These are phyloP conservation scores for Zaprionus kolodkinae DNA, from an alignment of 1,140 invertebrate species.

Conservation along the genomic window DNA sequence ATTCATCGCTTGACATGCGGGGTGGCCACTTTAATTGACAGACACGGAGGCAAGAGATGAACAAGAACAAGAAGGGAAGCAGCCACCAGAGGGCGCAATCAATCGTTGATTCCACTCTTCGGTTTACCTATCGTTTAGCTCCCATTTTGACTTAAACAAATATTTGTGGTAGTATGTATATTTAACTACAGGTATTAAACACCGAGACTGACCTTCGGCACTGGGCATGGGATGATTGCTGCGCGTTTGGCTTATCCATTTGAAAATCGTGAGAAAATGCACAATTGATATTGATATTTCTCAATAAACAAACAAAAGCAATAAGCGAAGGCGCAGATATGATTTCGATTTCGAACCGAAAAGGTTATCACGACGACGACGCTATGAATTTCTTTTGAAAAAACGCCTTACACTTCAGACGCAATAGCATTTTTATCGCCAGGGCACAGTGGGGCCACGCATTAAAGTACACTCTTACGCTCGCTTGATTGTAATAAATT, in stretches of 20 bases:
- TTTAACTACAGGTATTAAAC: not conserved
- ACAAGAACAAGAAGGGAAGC: not conserved
- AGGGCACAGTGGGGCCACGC: conserved; percentile 19
- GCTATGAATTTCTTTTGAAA: conserved; percentile 64
- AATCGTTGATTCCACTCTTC: not conserved
- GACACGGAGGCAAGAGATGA: conserved; percentile 32
- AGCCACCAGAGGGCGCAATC: not conserved
- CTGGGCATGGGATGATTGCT: not conserved
- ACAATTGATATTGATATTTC: conserved; percentile 77
- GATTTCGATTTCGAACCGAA: conserved; percentile 45
- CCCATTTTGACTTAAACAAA: too few species aligned
- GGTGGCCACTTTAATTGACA: conserved; percentile 74
- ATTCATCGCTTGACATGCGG: conserved; percentile 77
- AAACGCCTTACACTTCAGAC: conserved; percentile 30
- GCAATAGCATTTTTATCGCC: conserved; percentile 40
- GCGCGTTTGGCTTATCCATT: conserved; percentile 31
- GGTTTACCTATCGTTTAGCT: not conserved
- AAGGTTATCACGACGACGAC: conserved; percentile 64
- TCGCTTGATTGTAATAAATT: not conserved
- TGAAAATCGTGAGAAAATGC: conserved; percentile 74
- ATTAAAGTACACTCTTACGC: not conserved
- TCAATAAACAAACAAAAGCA: conserved; percentile 58
- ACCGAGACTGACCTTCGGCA: conserved; percentile 45
- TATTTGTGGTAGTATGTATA: too few species aligned
- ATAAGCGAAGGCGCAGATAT: conserved; percentile 51